Percentiles rank a stretch among this genome's conserved stretches.
phyloP scores from a whole-genome alignment of 2,113 vertebrate species.

The Eublepharis macularius region DNA sequence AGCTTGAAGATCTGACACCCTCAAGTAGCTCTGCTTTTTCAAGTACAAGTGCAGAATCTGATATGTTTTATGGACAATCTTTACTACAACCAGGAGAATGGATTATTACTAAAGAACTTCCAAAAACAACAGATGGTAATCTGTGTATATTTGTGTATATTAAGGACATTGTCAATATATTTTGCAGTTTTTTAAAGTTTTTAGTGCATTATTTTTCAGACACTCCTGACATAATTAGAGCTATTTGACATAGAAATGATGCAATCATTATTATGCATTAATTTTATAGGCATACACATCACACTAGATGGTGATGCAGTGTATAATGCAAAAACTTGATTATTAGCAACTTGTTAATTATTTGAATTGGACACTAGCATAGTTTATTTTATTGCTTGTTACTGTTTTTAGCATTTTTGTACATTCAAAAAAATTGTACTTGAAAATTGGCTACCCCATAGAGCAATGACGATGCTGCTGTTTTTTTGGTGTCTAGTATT shows the following conservation, averaged over 20 bases:
- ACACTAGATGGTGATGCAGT: background rate
- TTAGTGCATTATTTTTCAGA: background rate
- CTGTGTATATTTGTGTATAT: background rate
- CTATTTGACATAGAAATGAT: too few relatives aligned
- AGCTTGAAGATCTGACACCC: constrained; percentile 89
- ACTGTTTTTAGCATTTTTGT: background rate
- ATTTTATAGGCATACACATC: background rate
- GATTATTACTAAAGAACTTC: constrained; percentile 91
- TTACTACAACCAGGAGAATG: constrained; percentile 92
- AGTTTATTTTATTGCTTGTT: background rate
- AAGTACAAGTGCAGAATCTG: constrained; percentile 82
- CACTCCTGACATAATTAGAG: too few relatives aligned
- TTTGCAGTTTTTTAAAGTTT: background rate
- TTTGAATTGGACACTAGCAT: background rate
- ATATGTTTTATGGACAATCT: constrained; percentile 96
- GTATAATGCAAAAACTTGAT: background rate
- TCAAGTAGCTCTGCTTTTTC: constrained; percentile 93
- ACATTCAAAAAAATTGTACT: background rate
- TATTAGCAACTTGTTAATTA: background rate
- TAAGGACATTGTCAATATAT: background rate
- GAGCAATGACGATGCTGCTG: background rate
- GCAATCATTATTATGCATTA: too few relatives aligned
- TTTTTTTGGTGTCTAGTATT: background rate
- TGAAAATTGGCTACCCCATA: background rate
- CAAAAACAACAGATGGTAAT: constrained; percentile 88